Percentiles rank a stretch among this genome's conserved stretches.
These are phyloP conservation scores for Pristionchus japonicus DNA, from an alignment of 2,888 invertebrate genomes.

Conservation along the genomic window DNA sequence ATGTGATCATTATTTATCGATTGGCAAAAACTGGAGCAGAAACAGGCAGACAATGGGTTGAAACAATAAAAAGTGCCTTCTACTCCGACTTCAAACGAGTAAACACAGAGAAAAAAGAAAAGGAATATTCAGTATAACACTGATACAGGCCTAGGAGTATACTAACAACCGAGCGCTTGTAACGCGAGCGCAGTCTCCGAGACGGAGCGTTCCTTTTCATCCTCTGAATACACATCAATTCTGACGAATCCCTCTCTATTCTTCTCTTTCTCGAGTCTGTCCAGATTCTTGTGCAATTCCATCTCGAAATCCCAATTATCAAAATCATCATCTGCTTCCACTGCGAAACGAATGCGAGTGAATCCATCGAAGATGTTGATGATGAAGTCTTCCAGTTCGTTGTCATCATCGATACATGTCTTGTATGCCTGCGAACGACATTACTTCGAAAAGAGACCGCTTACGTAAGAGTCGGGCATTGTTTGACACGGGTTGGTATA, in stretches of 20 bases:
- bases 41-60: neutral
- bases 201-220: too few species aligned
- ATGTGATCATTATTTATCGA: neutral
- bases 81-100: neutral
- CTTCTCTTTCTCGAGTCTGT: neutral
- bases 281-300: neutral
- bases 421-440: neutral
- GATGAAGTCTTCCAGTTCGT: neutral
- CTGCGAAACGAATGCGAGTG: neutral
- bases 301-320: neutral
- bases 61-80: neutral
- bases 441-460: too few species aligned
- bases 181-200: too few species aligned
- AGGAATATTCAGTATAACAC: too few species aligned
- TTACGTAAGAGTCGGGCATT: too few species aligned
- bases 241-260: too few species aligned
- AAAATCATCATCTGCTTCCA: neutral
- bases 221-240: too few species aligned
- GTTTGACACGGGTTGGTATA: too few species aligned
- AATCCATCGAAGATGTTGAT: neutral
- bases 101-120: neutral
- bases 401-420: too few species aligned
- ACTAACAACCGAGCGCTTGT: too few species aligned
- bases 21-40: neutral
- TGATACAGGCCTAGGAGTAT: too few species aligned